Evolutionary conservation across 92 coral and sea anemone species (phyloP), one percentile per base, ranked within the genome.

Genomic region (Palythoa grandiflora): DNA sequence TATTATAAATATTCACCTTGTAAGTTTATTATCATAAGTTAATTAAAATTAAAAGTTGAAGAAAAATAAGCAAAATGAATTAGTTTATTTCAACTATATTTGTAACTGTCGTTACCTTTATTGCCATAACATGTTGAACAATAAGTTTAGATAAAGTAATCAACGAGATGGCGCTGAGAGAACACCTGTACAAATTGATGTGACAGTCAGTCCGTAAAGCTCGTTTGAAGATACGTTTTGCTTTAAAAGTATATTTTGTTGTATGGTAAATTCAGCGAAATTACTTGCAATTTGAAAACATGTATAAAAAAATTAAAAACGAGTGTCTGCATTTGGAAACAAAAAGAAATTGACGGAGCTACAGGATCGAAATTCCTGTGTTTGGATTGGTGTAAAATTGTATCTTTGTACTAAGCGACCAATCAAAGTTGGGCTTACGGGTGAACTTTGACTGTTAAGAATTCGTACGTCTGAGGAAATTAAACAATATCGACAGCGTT

Each of bases 91-190:
- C 63, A 55, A 55, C 68, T 60, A 17, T 60, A 17, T 60, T 60
- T 60, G 68, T 60, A 60, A 60, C 68, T 60, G 68, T 60, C 35
- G 68, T 60, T 60, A 60, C 68, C 68, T 60, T 60, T 59, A 59
- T 59, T 59, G 66, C 0, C 19, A 59, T 3, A 14, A 14, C 2
- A 59, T 59, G 66, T 59, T 60, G 68, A 60, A 60, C 68, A 60
- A 60, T 60, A 17, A 60, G 68, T 60, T 17, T 15, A 60, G 68
- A 60, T 1, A 60, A 60, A 60, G 68, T 60, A 60, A 60, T 15
- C 68, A 60, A 60, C 68, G 19, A 15, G 0, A 60, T 60, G 19
- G 68, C 20, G 68, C 5, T 60, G 68, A 60, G 4, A 13, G 68
- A 60, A 60, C 19, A 60, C 68, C 68, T 60, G 68, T 60, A 15